Base-by-base conservation (phyloP, 2,113 vertebrate species). In the Leptodactylus fuscus region DNA sequence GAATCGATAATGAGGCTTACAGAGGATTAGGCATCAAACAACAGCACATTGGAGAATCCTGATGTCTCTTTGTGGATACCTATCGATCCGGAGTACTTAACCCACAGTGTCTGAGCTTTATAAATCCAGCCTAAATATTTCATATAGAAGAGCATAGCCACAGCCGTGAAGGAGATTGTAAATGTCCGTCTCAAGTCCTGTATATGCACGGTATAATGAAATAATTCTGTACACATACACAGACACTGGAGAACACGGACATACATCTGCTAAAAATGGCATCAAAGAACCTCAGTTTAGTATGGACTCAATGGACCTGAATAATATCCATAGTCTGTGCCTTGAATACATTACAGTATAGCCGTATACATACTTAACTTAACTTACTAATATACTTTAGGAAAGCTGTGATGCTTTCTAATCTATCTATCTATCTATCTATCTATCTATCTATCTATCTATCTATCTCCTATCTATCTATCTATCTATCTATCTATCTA, bases 41-140 rank as follows among this genome's bases (percentile, higher is more conserved):
- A 18, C 44, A 4, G 46, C 13, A 32, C 73, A 46, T 32, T 76
- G 46, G 7, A 49, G 73, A 18, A 76, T 29, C 65, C 44, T 18
- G 48, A 32, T 51, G 24, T 10, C 44, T 76, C 48, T 29, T 48
- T 20, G 73, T 51, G 48, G 46, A 48, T 29, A 76, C 18, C 15
- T 76, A 76, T 76, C 11, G 73, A 76, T 51, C 20, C 5, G 24
- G 24, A 49, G 73, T 27, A 75, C 24, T 75, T 75, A 75, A 48
- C 41, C 71, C 29, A 29, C 15, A 48, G n/a, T 29, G n/a, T 11
- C 71, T 16, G 71, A 27, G 46, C 27, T 76, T 18, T 32, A 32
- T 51, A 76, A 76, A 76, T 51, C 13, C 27, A 48, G 27, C 46
- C 73, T 51, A 51, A 46, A 76, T 76, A 29, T 32, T 4, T 51